Conservation (phyloP, 2,888 invertebrate species). For the Ptychoptera albimana region DNA sequence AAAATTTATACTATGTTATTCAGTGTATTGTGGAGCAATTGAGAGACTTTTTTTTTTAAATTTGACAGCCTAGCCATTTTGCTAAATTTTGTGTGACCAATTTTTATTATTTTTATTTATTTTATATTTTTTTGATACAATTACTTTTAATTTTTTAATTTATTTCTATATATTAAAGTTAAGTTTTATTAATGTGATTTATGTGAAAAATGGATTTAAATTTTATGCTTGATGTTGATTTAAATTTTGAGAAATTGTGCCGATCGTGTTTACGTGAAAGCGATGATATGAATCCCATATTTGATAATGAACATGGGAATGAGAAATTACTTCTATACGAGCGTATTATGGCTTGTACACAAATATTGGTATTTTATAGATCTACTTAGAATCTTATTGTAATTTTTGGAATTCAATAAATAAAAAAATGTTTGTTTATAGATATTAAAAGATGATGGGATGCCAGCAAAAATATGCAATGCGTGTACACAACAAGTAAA, state of each 20-base stretch:
- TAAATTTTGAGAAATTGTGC: constrained; percentile 6
- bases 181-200: not conserved
- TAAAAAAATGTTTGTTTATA: not conserved
- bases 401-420: not conserved
- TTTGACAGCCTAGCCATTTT: too few relatives aligned
- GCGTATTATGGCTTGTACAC: too few relatives aligned
- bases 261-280: constrained; percentile 6
- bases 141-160: too few relatives aligned
- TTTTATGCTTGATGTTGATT: constrained; percentile 1
- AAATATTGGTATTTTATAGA: not conserved
- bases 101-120: too few relatives aligned
- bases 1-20: too few relatives aligned
- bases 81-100: too few relatives aligned
- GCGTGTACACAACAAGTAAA: constrained; percentile 8
- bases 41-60: too few relatives aligned
- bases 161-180: too few relatives aligned
- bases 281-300: constrained; percentile 5
- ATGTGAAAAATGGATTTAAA: constrained; percentile 6
- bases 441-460: constrained; percentile 9
- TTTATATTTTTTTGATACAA: too few relatives aligned
- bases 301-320: not conserved
- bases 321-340: too few relatives aligned
- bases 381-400: not conserved
- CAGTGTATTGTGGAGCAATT: too few relatives aligned
- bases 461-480: constrained; percentile 10